phyloP scores from a whole-genome alignment of 2,113 vertebrate genomes.

The Psittacus erithacus region DNA sequence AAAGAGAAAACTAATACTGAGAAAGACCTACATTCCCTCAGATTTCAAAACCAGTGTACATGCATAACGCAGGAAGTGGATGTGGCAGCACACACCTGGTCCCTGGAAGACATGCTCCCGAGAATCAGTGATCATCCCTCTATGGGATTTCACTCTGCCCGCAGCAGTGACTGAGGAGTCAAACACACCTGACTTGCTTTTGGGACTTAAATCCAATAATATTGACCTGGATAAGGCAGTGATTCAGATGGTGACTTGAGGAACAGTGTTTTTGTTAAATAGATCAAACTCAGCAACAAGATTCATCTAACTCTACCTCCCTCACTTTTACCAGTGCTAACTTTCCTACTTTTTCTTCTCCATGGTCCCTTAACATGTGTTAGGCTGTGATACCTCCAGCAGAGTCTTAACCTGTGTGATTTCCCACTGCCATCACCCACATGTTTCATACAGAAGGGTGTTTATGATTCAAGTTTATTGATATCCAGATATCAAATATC shows the following conservation, averaged over 20 bases:
- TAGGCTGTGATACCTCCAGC: background rate
- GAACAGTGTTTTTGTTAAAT: background rate
- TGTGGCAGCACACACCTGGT: rapidly evolving
- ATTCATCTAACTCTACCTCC: background rate
- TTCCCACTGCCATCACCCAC: background rate
- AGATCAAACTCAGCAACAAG: background rate
- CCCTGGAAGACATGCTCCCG: background rate
- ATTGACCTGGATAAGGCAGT: background rate
- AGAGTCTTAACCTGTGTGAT: background rate
- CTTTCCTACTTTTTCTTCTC: background rate
- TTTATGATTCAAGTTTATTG: background rate
- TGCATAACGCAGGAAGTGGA: background rate
- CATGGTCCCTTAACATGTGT: background rate
- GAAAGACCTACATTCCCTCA: background rate
- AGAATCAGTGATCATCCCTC: rapidly evolving
- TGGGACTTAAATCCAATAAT: background rate
- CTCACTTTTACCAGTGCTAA: background rate
- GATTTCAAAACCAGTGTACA: background rate
- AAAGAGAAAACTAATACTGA: background rate
- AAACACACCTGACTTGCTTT: background rate
- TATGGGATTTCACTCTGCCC: background rate
- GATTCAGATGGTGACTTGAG: background rate
- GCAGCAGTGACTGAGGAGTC: background rate
- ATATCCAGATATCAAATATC: background rate
- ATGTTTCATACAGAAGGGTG: background rate